Percentiles rank a stretch among this genome's conserved stretches.
Evolutionary conservation across 1,140 invertebrate species (phyloP).

Genomic region (Cheumatopsyche charites): DNA sequence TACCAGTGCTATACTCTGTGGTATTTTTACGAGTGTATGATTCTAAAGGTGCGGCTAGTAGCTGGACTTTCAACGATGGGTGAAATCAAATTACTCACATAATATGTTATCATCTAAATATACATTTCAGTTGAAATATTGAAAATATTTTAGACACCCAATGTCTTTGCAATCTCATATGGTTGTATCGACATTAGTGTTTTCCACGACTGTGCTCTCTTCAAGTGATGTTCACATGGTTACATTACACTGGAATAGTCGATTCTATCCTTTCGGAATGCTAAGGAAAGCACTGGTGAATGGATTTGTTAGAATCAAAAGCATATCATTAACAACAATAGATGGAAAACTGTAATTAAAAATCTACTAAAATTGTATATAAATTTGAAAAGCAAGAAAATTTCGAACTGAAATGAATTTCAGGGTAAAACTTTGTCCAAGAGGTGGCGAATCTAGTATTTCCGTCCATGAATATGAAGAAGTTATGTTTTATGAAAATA

Average conservation of each 20-base stretch:
- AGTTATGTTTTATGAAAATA: slow-evolving; percentile 35
- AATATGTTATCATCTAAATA: slow-evolving; percentile 13
- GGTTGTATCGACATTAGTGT: slow-evolving; percentile 22
- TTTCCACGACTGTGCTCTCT: slow-evolving; percentile 28
- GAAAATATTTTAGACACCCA: slow-evolving; percentile 24
- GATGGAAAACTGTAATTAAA: slow-evolving; percentile 37
- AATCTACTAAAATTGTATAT: no score
- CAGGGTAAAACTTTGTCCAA: slow-evolving; percentile 38
- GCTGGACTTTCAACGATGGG: slow-evolving; percentile 39
- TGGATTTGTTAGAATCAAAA: slow-evolving; percentile 29
- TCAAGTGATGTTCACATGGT: slow-evolving; percentile 31
- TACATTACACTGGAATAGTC: slow-evolving; percentile 40
- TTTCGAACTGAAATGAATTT: slow-evolving; percentile 9
- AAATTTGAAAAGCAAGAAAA: neutral
- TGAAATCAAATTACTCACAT: neutral
- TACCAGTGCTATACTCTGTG: slow-evolving; percentile 35
- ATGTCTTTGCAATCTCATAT: slow-evolving; percentile 34
- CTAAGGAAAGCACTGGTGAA: slow-evolving; percentile 34
- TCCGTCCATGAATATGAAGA: slow-evolving; percentile 37
- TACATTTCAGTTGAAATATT: neutral
- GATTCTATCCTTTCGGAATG: slow-evolving; percentile 36
- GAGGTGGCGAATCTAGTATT: neutral
- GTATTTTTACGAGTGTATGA: slow-evolving; percentile 36
- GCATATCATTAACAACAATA: slow-evolving; percentile 28
- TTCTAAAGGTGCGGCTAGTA: slow-evolving; percentile 33